Base-by-base conservation (phyloP, 2,797 vertebrate genomes). In the Parotocinclus haroldoi region DNA sequence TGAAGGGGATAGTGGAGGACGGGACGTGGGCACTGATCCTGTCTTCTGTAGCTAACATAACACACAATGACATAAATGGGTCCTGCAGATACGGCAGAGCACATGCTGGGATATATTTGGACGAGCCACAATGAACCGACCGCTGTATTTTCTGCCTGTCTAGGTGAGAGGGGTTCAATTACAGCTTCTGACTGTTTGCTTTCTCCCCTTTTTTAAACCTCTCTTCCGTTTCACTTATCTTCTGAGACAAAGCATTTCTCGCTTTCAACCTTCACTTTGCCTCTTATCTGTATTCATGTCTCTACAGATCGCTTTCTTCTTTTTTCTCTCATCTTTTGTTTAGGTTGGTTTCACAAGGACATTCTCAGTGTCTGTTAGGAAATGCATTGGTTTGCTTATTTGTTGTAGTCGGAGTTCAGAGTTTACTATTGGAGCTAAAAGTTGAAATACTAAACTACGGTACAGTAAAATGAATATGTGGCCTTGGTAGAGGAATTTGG, bases 51-150 rank as follows among this genome's bases (percentile, higher is more conserved):
- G 80, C 80, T 82, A 82, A 82, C 80, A 85, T 88, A 85, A 92
- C 85, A 82, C 83, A 81, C 78, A 67, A 74, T 88, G 89, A 89
- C 88, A 88, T 83, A 91, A 89, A 88, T 87, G 88, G 87, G 88
- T 88, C 87, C 83, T 81, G 76, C 81, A 82, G 83, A 84, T 89
- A 87, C 87, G 81, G 83, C 80, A 88, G 85, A 84, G 83, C 83
- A 74, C 45, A 56, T 13, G 78, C 81, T 69, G 51, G 72, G 81
- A 82, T 88, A 86, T 89, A 88, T 87, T 84, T 87, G 80, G 83
- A 85, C 83, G 75, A 63, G 66, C 80, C 82, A 82, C 76, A 78
- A 80, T 82, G 81, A 79, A 85, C 78, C 73, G 76, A 80, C 56
- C 67, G 82, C 72, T 77, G 66, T 55, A 61, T 69, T 59, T 44